phyloP scores from a whole-genome alignment of 2,113 vertebrate species.

The Siniperca chuatsi region DNA sequence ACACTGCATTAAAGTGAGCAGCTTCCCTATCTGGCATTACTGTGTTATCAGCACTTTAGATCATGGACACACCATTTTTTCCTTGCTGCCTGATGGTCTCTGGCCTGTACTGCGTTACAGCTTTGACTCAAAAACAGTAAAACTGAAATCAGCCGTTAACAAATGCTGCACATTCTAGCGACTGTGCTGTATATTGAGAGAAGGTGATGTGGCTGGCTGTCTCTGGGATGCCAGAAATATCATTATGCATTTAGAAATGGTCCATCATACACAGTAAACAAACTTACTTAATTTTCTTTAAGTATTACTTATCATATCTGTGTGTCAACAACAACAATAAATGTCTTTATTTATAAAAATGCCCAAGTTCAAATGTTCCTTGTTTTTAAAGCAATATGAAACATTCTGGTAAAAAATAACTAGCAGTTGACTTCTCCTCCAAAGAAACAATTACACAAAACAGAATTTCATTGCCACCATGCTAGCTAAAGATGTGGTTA shows the following conservation, averaged over 20 bases:
- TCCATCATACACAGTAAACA: neutral
- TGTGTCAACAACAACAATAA: neutral
- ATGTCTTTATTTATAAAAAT: neutral
- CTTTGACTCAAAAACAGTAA: constrained; percentile 45
- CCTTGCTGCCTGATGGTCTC: constrained; percentile 43
- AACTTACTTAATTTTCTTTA: neutral
- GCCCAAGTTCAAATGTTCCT: neutral
- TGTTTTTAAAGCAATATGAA: neutral
- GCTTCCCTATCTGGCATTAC: constrained; percentile 58
- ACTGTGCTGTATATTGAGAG: neutral
- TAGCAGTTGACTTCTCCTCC: neutral
- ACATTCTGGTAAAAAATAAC: neutral
- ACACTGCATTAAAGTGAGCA: constrained; percentile 69
- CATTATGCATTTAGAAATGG: neutral
- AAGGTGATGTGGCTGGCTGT: constrained; percentile 21
- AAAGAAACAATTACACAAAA: neutral
- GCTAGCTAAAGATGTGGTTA: neutral
- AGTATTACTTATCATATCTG: neutral
- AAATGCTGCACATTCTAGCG: constrained; percentile 12
- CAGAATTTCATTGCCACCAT: neutral
- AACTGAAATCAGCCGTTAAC: constrained; percentile 32
- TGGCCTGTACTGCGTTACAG: constrained; percentile 37
- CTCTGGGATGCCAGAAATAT: constrained; percentile 1
- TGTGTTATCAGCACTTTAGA: constrained; percentile 75
- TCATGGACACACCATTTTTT: constrained; percentile 52